A percentile compares a stretch with the other conserved stretches of the same genome.
Conservation (phyloP, 2,797 vertebrate species). For the Ctenopoma multispine region DNA sequence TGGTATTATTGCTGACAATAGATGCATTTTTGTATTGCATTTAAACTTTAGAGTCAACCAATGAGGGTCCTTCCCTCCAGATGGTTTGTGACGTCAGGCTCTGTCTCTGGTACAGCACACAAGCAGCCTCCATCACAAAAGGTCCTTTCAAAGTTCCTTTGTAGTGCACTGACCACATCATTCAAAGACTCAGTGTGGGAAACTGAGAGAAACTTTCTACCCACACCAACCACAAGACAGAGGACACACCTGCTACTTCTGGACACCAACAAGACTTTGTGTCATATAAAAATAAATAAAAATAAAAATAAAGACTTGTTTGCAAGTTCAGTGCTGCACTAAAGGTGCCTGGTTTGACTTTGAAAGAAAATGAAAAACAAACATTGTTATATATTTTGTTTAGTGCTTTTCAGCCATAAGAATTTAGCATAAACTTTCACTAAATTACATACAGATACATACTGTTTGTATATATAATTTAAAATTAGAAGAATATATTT, state of each 20-base stretch:
- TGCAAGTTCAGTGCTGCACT: too few relatives aligned
- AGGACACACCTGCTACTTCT: constrained; percentile 47
- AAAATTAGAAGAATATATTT: too few relatives aligned
- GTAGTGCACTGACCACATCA: constrained; percentile 48
- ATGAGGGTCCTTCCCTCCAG: constrained; percentile 65
- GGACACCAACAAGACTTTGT: neutral
- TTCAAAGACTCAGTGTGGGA: constrained; percentile 71
- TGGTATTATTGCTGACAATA: neutral
- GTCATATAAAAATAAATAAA: neutral
- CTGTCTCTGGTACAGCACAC: constrained; percentile 51
- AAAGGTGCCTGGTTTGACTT: too few relatives aligned
- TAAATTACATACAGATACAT: too few relatives aligned
- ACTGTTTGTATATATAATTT: too few relatives aligned
- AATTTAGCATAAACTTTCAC: too few relatives aligned
- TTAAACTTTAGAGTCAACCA: constrained; percentile 4
- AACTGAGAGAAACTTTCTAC: constrained; percentile 62
- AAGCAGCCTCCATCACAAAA: constrained; percentile 52
- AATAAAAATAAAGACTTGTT: too few relatives aligned
- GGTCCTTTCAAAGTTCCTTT: constrained; percentile 66
- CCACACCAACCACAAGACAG: constrained; percentile 37
- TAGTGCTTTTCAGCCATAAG: too few relatives aligned
- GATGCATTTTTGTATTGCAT: neutral
- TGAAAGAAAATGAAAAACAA: too few relatives aligned
- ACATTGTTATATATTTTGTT: too few relatives aligned
- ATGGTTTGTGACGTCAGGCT: constrained; percentile 58